Evolutionary conservation across 1,140 invertebrate species (phyloP).

Genomic region (Maniola jurtina): DNA sequence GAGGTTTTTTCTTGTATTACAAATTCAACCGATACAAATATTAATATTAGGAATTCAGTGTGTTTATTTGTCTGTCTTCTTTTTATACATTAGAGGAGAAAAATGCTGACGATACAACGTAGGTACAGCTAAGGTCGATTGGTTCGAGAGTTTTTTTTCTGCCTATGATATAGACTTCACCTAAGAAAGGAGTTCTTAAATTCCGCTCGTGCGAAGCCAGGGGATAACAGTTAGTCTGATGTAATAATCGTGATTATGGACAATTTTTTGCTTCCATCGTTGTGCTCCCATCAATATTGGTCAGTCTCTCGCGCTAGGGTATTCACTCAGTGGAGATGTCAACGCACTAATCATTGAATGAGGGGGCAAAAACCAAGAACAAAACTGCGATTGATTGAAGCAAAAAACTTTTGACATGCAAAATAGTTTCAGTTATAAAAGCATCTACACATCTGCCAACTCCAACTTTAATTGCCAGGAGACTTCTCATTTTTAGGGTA

Average conservation of each 20-base stretch:
- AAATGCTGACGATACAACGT: too few species aligned
- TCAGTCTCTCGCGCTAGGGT: background rate
- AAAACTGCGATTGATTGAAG: constrained; percentile 51
- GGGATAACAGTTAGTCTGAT: background rate
- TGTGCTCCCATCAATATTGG: constrained; percentile 13
- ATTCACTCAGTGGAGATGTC: constrained; percentile 35
- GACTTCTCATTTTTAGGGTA: too few species aligned
- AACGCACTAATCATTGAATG: constrained; percentile 28
- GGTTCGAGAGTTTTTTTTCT: too few species aligned
- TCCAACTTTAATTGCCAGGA: background rate
- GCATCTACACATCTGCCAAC: background rate
- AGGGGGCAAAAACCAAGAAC: constrained; percentile 30
- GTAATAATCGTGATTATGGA: background rate
- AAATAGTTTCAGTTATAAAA: constrained; percentile 31
- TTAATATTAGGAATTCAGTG: background rate
- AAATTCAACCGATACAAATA: too few species aligned
- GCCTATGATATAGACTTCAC: background rate
- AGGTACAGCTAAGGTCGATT: too few species aligned
- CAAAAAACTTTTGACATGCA: constrained; percentile 55
- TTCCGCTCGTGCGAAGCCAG: background rate
- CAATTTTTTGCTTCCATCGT: background rate
- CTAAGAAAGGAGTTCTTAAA: too few species aligned
- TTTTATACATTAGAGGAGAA: too few species aligned
- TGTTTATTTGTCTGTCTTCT: background rate
- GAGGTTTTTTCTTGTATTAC: too few species aligned